Conservation (phyloP, 1,140 invertebrate species). For the Macrobrachium rosenbergii region DNA sequence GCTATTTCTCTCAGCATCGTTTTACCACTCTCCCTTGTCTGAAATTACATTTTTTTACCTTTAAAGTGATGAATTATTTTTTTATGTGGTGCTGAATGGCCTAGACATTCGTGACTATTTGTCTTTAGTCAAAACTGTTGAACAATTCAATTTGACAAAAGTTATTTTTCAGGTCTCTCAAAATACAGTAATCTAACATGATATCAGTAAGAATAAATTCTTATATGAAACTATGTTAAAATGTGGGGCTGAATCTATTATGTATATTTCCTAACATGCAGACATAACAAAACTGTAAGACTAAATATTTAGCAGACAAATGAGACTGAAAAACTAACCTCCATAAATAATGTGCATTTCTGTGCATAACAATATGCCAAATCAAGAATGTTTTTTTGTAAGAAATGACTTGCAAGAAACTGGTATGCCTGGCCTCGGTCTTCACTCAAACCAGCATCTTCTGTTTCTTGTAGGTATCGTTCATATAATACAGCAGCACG, state of each 20-base stretch:
- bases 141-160: no score
- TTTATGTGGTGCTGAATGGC: no score
- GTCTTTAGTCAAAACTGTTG: no score
- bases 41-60: conserved; percentile 46
- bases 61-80: no score
- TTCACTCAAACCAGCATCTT: conserved; percentile 71
- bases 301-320: neutral
- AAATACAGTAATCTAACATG: no score
- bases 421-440: conserved; percentile 88
- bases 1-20: conserved; percentile 86
- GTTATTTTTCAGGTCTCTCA: no score
- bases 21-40: conserved; percentile 94
- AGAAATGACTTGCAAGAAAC: conserved; percentile 91
- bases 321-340: conserved; percentile 70
- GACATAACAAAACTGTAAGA: conserved; percentile 67
- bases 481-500: conserved; percentile 92
- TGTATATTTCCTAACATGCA: no score
- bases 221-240: no score
- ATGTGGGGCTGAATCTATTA: no score
- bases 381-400: conserved; percentile 83
- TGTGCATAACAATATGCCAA: conserved; percentile 92
- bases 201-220: no score
- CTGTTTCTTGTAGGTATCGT: conserved; percentile 86
- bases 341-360: conserved; percentile 88
- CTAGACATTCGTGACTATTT: no score